phyloP scores from a whole-genome alignment of 2,797 vertebrate genomes.

The Karalla daura region DNA sequence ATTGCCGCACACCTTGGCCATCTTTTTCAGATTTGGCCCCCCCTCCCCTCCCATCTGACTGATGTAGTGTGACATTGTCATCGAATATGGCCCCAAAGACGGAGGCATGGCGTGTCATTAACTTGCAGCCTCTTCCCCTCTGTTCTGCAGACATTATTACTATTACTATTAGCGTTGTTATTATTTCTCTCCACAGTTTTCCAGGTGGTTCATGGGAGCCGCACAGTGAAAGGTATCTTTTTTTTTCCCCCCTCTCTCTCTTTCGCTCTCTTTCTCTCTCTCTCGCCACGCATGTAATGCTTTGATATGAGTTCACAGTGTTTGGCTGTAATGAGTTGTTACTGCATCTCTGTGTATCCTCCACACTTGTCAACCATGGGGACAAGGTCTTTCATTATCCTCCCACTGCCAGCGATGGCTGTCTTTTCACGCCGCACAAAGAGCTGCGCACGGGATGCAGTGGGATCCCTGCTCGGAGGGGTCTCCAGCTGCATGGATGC shows the following conservation, averaged over 20 bases:
- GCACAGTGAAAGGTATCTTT: conserved; percentile 49
- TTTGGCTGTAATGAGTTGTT: conserved; percentile 64
- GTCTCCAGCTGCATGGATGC: conserved; percentile 27
- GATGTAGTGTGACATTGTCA: conserved; percentile 65
- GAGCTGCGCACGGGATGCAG: conserved; percentile 50
- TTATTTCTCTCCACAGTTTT: conserved; percentile 24
- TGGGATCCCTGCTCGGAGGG: conserved; percentile 33
- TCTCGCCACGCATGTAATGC: conserved; percentile 63
- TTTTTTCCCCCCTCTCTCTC: too few species aligned
- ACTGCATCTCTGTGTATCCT: conserved; percentile 61
- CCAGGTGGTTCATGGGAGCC: conserved; percentile 33
- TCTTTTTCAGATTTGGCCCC: conserved; percentile 46
- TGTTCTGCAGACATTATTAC: conserved; percentile 35
- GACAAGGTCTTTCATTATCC: conserved; percentile 67
- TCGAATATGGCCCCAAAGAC: conserved; percentile 52
- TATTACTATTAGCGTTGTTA: conserved; percentile 21
- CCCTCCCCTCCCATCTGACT: too few species aligned
- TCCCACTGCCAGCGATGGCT: conserved; percentile 47
- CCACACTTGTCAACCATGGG: conserved; percentile 67
- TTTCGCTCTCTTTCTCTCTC: too few species aligned
- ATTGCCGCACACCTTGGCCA: conserved; percentile 31
- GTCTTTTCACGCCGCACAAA: conserved; percentile 57
- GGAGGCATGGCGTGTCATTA: conserved; percentile 42
- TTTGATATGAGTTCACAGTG: conserved; percentile 47
- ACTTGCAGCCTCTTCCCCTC: conserved; percentile 41